Base-by-base conservation (phyloP, 2,888 invertebrate genomes). In the Zaprionus bogoriensis region DNA sequence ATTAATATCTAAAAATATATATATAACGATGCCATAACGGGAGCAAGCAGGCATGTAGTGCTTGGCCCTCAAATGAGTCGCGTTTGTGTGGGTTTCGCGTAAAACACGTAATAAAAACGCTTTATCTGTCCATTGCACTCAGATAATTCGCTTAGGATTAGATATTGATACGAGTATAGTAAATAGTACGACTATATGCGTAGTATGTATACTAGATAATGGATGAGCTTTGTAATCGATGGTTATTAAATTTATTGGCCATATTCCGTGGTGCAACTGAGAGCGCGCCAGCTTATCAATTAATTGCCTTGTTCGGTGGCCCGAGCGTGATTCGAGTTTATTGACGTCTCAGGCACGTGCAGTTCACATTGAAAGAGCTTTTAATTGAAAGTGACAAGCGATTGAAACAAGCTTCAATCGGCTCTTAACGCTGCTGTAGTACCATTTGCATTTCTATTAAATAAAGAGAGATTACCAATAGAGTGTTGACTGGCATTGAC, bases 241-340 rank as follows among this genome's bases (percentile, higher is more conserved):
- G 51, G 38, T 36, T 60, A 19, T 20, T 10, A 48, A 50, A 53
- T 61, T 55, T 60, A 61, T 53, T 50, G 54, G 36, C 59, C 36
- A 28, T 51, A 23, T 9, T 17, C 19, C 27, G 41, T 57, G 60
- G 54, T 27, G n/a, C 32, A 27, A 19, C 20, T 27, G 50, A n/a
- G n/a, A n/a, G n/a, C n/a, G n/a, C n/a, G n/a, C n/a, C 19, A 19
- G 60, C 65, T 57, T 72, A 72, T 72, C 64, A 70, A 64, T 58
- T 75, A 58, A 65, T 59, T 76, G 58, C 47, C 47, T 44, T 44
- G 36, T 64, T 71, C 61, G 44, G 44, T 67, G 51, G 17, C 20
- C 25, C 20, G 10, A 17, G 6, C 41, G 68, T 62, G 71, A 72
- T 74, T 74, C 46, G 36, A 47, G 23, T 55, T 52, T 19, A 19